These are phyloP conservation scores for Silvanus unidentatus DNA, from an alignment of 2,888 invertebrate species.

Conservation along the genomic window DNA sequence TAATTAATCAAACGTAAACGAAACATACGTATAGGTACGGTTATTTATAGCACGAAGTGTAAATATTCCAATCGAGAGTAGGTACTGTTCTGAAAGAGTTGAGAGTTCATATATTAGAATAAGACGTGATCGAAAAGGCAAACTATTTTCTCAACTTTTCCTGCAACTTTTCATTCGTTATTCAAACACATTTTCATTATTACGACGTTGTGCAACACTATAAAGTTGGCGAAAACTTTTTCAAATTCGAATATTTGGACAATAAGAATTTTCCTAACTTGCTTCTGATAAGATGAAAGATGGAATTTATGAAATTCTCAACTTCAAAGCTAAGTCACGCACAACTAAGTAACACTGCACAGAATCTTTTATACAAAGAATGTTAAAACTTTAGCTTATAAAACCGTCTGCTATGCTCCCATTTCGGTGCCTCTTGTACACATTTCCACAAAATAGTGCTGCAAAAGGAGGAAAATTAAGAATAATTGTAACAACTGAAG, in stretches of 20 bases:
- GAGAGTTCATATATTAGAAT: no score
- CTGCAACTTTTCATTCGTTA: background rate
- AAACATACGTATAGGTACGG: no score
- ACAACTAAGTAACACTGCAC: conserved; percentile 17
- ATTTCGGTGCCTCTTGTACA: no score
- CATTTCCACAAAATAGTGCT: background rate
- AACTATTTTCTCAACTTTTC: background rate
- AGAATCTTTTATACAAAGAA: conserved; percentile 22
- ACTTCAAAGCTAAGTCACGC: conserved; percentile 30
- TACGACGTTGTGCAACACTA: background rate
- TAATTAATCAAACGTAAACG: background rate
- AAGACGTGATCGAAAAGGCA: no score
- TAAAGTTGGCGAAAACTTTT: background rate
- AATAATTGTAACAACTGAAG: background rate
- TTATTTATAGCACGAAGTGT: no score
- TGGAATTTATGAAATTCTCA: conserved; percentile 26
- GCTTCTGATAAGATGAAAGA: conserved; percentile 1
- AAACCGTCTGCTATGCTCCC: background rate
- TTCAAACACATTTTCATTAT: background rate
- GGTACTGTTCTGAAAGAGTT: no score
- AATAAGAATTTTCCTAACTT: background rate
- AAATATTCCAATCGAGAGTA: no score
- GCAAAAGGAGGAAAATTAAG: no score
- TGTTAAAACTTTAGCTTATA: conserved; percentile 28
- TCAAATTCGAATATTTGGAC: background rate